Evolutionary conservation across 1,140 invertebrate species (phyloP).

Genomic region (Pentalonia nigronervosa): DNA sequence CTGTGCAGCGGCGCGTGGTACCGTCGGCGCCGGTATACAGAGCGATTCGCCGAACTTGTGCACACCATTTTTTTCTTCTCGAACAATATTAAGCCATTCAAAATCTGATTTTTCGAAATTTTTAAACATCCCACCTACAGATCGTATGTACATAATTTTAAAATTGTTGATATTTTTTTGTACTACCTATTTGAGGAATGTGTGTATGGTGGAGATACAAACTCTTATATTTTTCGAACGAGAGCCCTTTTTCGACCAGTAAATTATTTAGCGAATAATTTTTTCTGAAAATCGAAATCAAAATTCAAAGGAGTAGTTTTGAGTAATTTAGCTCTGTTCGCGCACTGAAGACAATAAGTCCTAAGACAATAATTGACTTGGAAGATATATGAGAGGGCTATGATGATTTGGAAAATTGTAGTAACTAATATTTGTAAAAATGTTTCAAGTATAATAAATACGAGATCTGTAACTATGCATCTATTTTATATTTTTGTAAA

Average conservation of each 20-base stretch:
- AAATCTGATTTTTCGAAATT: not conserved
- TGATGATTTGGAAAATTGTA: not conserved
- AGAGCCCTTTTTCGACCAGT: not conserved
- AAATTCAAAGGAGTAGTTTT: too few species aligned
- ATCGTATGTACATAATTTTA: not conserved
- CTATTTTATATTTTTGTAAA: not conserved
- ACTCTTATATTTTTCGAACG: not conserved
- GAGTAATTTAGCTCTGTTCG: too few species aligned
- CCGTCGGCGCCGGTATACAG: not conserved
- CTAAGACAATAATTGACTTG: too few species aligned
- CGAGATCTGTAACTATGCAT: not conserved
- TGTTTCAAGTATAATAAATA: not conserved
- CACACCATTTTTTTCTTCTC: not conserved
- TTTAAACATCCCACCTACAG: not conserved
- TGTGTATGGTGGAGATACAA: not conserved
- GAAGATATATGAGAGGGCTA: not conserved
- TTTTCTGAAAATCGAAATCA: not conserved
- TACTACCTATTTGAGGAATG: not conserved
- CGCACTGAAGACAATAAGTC: too few species aligned
- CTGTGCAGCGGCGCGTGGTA: not conserved
- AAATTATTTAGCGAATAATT: not conserved
- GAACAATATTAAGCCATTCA: not conserved
- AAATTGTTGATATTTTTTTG: not conserved
- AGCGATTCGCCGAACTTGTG: not conserved
- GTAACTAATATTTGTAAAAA: not conserved